phyloP scores from a whole-genome alignment of 2,113 vertebrate species.

The Sturnira hondurensis region DNA sequence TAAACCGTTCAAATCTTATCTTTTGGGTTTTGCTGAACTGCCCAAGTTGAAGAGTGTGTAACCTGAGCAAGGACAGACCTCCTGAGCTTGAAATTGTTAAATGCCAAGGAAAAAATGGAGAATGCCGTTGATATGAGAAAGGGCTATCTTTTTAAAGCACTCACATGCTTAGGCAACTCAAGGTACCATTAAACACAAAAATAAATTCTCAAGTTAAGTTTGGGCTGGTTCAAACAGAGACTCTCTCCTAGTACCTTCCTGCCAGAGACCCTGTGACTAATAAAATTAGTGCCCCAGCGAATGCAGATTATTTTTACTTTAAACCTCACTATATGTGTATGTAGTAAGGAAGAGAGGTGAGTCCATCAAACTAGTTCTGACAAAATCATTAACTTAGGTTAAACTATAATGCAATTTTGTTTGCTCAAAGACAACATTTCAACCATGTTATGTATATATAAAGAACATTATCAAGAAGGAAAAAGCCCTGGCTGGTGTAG shows the following conservation, averaged over 20 bases:
- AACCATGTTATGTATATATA: background rate
- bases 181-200: background rate
- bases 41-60: constrained; percentile 34
- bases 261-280: background rate
- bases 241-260: background rate
- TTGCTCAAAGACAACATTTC: constrained; percentile 14
- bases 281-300: background rate
- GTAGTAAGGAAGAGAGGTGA: background rate
- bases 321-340: background rate
- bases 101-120: constrained; percentile 30
- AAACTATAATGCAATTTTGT: background rate
- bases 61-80: constrained; percentile 41
- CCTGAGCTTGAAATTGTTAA: constrained; percentile 30
- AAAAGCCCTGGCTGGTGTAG: no score
- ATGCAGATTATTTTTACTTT: background rate
- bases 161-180: background rate
- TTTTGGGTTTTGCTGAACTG: constrained; percentile 26
- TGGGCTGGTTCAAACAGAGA: background rate
- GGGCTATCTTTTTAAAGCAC: background rate
- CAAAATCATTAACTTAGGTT: background rate
- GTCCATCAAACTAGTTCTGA: background rate
- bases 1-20: constrained; percentile 3
- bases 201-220: background rate
- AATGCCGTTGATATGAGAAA: background rate
- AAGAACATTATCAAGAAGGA: no score